phyloP scores from a whole-genome alignment of 2,888 invertebrate species.

The Ichneumoninae sp. region DNA sequence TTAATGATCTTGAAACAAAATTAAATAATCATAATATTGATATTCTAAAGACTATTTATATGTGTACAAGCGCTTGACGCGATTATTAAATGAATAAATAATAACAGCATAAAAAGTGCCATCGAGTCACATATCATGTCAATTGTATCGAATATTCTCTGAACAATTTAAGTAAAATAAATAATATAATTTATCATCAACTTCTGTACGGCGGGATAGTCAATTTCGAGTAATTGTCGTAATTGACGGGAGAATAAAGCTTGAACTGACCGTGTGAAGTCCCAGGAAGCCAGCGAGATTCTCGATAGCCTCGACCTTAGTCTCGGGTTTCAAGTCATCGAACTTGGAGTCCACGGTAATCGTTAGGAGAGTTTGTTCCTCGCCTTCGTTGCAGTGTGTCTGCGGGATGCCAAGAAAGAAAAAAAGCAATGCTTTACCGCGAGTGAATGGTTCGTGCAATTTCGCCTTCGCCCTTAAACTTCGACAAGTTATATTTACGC shows the following conservation, averaged over 20 bases:
- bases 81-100: not conserved
- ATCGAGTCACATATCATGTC: not conserved
- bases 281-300: conserved; percentile 90
- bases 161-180: not conserved
- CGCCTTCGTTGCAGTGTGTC: conserved; percentile 83
- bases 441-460: conserved; percentile 43
- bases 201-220: not conserved
- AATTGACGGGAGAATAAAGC: conserved; percentile 40
- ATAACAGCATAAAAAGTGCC: not conserved
- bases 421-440: conserved; percentile 1
- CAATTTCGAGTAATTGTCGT: conserved; percentile 38
- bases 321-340: conserved; percentile 87
- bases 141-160: not conserved
- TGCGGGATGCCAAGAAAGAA: conserved; percentile 72
- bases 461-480: conserved; percentile 11
- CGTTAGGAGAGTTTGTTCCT: conserved; percentile 87
- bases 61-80: too few relatives aligned
- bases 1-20: too few relatives aligned
- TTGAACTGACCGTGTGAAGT: conserved; percentile 86
- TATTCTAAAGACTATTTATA: too few relatives aligned
- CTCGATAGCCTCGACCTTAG: conserved; percentile 89
- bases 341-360: conserved; percentile 89
- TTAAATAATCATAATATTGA: too few relatives aligned
- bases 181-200: not conserved
- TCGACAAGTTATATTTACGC: conserved; percentile 23